Percentiles rank a stretch among this genome's conserved stretches.
Conservation (phyloP, 2,797 vertebrate species). For the Tokudaia muenninki region DNA sequence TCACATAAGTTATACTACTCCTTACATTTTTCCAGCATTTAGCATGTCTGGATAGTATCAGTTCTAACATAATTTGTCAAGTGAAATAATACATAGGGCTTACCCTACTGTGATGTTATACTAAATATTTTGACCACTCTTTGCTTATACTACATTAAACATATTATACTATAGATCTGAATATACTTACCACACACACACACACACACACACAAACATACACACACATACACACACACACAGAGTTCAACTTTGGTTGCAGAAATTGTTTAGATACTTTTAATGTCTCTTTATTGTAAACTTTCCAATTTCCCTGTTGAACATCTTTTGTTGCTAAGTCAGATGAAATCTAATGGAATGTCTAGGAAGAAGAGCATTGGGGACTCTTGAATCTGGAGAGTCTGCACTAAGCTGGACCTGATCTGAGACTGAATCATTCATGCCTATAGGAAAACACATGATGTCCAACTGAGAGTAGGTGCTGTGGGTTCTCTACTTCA, state of each 20-base stretch:
- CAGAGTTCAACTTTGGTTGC: neutral
- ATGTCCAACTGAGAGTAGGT: neutral
- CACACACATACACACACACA: neutral
- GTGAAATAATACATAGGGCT: constrained; percentile 59
- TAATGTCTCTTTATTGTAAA: constrained; percentile 2
- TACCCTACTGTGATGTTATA: constrained; percentile 32
- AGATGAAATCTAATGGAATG: neutral
- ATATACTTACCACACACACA: neutral
- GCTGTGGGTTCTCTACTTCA: neutral
- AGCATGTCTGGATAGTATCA: constrained; percentile 70
- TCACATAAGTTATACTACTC: constrained; percentile 68
- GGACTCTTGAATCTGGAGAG: neutral
- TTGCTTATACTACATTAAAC: constrained; percentile 64
- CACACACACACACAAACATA: neutral
- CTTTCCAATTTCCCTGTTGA: neutral
- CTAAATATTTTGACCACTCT: constrained; percentile 60
- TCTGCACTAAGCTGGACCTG: neutral
- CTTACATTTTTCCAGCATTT: constrained; percentile 67
- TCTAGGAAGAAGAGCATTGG: neutral
- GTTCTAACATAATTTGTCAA: constrained; percentile 75
- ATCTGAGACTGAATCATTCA: neutral
- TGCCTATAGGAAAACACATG: neutral
- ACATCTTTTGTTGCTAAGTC: neutral
- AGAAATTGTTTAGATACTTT: constrained; percentile 20
- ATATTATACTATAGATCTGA: constrained; percentile 27